Conservation (phyloP, 1,140 invertebrate species). For the Delia radicum region DNA sequence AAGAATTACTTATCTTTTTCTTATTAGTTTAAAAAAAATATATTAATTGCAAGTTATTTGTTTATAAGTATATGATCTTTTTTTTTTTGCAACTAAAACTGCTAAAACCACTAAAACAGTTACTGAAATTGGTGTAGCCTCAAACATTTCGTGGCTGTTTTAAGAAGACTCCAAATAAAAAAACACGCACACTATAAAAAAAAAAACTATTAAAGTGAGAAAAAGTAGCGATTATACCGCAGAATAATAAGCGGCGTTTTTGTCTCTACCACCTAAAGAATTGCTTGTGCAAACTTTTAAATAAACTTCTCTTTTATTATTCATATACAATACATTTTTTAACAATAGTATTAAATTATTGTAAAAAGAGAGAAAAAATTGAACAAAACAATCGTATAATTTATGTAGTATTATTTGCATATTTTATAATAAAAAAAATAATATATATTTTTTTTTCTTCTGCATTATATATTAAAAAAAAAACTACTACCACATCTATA, state of each 20-base stretch:
- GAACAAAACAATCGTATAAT: not conserved
- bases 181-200: not conserved
- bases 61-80: not conserved
- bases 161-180: not conserved
- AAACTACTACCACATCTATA: not conserved
- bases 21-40: not conserved
- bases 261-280: not conserved
- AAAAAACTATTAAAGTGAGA: not conserved
- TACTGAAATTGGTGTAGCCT: not conserved
- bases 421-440: not conserved
- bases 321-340: not conserved
- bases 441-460: not conserved
- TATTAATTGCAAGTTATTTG: not conserved
- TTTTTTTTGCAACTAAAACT: too few species aligned
- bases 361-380: not conserved
- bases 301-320: not conserved
- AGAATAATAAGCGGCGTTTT: not conserved
- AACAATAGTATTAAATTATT: not conserved
- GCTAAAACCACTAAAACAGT: not conserved
- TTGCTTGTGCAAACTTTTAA: not conserved
- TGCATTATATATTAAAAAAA: constrained; percentile 2
- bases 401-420: not conserved
- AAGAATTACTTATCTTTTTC: not conserved
- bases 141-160: constrained; percentile 1
- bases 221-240: not conserved